Base-by-base conservation (phyloP, 2,113 vertebrate genomes). In the Gymnarchus niloticus region DNA sequence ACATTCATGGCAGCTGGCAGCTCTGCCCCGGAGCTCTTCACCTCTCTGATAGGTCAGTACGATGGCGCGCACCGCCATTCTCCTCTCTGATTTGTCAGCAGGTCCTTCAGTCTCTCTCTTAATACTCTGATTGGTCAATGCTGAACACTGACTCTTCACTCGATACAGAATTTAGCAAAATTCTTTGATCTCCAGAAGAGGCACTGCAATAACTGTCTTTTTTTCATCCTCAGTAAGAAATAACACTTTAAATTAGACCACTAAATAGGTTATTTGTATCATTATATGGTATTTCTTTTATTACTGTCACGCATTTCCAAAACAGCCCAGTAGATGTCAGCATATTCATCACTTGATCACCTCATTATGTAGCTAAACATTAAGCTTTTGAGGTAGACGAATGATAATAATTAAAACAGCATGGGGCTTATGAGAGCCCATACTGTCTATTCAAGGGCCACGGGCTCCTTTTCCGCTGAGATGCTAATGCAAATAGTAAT, bases 1-100 rank as follows among this genome's bases (percentile, higher is more conserved):
- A 95, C 94, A 6, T 95, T 95, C 73, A 95, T 95, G 94, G 94
- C 94, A 52, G 94, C 94, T 61, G 94, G 94, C 88, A 95, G 94
- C 89, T 95, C 94, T 14, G 94, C 94, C 86, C 94, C 94, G 0
- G 94, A 95, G 89, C 93, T 95, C 25, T 95, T 95, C 86, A 95
- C 94, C 28, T 95, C 94, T 80, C 92, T 95, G 52, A 95, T 95
- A 83, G 94, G 94, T 95, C 51, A 86, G 93, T 92, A 78, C n/a
- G 56, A 69, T 57, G n/a, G 6, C 14, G 21, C 14, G 80, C 28
- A 52, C 8, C 76, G 57, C 77, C 56, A 41, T 21, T 82, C 44
- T 46, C 78, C 77, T 51, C 77, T 51, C 19, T 85, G 12, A 73
- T 52, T 86, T 59, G 49, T 87, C 41, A 87, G 25, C 37, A 37